Base-by-base conservation (phyloP, 2,888 invertebrate genomes). In the Atrina japonica region DNA sequence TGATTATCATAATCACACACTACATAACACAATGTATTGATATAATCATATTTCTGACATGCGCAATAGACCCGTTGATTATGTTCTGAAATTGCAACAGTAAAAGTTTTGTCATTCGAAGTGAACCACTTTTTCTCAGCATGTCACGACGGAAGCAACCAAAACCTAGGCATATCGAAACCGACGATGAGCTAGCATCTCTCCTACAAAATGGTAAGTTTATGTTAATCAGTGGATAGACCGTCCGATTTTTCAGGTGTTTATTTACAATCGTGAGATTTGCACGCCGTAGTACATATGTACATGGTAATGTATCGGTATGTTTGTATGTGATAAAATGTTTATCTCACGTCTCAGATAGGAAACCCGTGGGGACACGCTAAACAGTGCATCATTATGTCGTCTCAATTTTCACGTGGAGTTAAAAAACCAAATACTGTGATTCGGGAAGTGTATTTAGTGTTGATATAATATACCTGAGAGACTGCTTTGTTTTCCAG, bases 41-140 rank as follows among this genome's bases (percentile, higher is more conserved):
- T 45, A 66, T 72, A 72, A 72, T 72, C 71, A 72, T 72, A 72
- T 50, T 72, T 69, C 68, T 64, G 71, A 72, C 71, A 72, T 72
- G 71, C 71, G 71, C 71, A 67, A 45, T 64, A 59, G 65, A 60
- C 25, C 45, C 47, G 55, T 56, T 45, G 61, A 61, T 35, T 59
- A 70, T 65, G 52, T 59, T 58, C 52, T 45, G 65, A 71, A 66
- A 66, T 66, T 71, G 60, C 56, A 63, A 58, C 66, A 61, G 58
- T 55, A 45, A 59, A 72, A 67, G 43, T 67, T 67, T 52, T 67
- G 61, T 72, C 67, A 66, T 66, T 72, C 41, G 56, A 11, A 7
- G 35, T 35, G 35, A 35, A 35, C 35, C 35, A 35, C 35, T 35
- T 35, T 35, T 35, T 35, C 35, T 35, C 52, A 67, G 63, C 43